Evolutionary conservation across 2,888 invertebrate species (phyloP).

Genomic region (Odiellus spinosus): DNA sequence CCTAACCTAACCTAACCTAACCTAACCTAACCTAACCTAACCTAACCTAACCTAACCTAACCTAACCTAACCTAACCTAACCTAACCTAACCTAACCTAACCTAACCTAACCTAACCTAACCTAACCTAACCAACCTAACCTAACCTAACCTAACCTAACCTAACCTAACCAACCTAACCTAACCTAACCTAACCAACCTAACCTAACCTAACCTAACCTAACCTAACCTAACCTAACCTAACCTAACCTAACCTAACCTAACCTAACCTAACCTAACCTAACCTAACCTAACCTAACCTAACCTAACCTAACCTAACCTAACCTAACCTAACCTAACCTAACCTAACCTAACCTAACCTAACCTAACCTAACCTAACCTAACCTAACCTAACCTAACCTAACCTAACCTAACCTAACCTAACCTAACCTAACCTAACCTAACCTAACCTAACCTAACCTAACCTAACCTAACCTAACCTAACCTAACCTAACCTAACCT

Average conservation of each 20-base stretch:
- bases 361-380: slow-evolving; percentile 1
- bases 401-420: slow-evolving; percentile 18
- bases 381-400: slow-evolving; percentile 1
- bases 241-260: too few relatives aligned
- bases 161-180: slow-evolving; percentile 8
- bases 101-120: slow-evolving; percentile 10
- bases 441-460: too few relatives aligned
- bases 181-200: slow-evolving; percentile 2
- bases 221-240: too few relatives aligned
- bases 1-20: slow-evolving; percentile 6
- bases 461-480: too few relatives aligned
- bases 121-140: slow-evolving; percentile 12
- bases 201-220: too few relatives aligned
- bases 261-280: too few relatives aligned
- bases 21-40: slow-evolving; percentile 7
- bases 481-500: too few relatives aligned
- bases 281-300: too few relatives aligned
- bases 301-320: slow-evolving; percentile 5
- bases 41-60: slow-evolving; percentile 2
- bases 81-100: slow-evolving; percentile 5
- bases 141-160: slow-evolving; percentile 9
- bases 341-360: slow-evolving; percentile 7
- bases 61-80: slow-evolving; percentile 10
- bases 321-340: slow-evolving; percentile 4
- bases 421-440: slow-evolving; percentile 15